Base-by-base conservation (phyloP, 2,113 vertebrate species). In the Xyliphius kryptos region DNA sequence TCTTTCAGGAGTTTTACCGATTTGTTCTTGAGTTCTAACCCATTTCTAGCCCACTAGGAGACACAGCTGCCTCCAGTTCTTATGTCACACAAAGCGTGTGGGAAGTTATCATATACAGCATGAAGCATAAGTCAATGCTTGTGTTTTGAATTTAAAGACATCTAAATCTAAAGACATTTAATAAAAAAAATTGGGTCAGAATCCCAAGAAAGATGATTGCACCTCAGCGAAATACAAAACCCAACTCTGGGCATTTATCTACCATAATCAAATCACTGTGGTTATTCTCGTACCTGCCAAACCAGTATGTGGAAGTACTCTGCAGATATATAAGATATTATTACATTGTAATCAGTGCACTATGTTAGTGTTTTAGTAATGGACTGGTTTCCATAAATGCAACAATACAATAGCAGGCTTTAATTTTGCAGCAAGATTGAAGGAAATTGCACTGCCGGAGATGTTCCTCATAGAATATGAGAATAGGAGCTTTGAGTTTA, bases 11-110 rank as follows among this genome's bases (percentile, higher is more conserved):
- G 21, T 55, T 19, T 37, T 19, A 37, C 49, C 32, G 15, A 55
- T 65, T 43, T 50, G 43, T 44, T 36, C 68, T 52, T 32, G 20
- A 46, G 50, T 60, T 55, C 56, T 55, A 44, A 56, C 43, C 50
- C 41, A 49, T 10, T 41, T 61, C 20, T 48, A 21, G 19, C 20
- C 32, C 13, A 17, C 62, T 21, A 14, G 9, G 43, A 46, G 19
- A 51, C 8, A 9, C 54, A 66, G 47, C 17, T 47, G 65, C 38
- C 22, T 40, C n/a, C 17, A 40, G 14, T 41, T 62, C 12, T 43
- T 16, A 41, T 40, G 26, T 19, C 59, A 22, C 36, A 20, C 47
- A 19, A 14, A 51, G 36, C 38, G 59, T 8, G 59, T 50, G 59
- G 56, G 56, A 22, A 43, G 17, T 21, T 40, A 22, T 62, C 36